phyloP scores from a whole-genome alignment of 2,113 vertebrate genomes.

The Indicator maculatus region DNA sequence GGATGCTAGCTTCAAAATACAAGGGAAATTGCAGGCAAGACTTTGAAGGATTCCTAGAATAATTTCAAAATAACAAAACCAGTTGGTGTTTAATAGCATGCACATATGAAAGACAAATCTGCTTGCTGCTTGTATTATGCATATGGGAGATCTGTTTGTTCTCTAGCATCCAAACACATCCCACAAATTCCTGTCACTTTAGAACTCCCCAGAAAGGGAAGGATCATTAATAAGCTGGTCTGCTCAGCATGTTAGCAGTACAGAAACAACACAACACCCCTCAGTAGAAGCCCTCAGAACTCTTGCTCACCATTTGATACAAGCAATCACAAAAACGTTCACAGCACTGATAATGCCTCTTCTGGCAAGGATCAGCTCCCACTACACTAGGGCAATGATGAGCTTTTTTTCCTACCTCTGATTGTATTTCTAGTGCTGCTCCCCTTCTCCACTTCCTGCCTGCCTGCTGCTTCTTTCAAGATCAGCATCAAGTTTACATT shows the following conservation, averaged over 20 bases:
- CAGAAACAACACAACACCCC: background rate
- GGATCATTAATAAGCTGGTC: conserved; percentile 26
- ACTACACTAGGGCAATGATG: background rate
- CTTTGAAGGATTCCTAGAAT: background rate
- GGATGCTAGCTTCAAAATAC: background rate
- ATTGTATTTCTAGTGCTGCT: background rate
- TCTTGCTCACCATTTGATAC: background rate
- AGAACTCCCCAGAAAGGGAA: background rate
- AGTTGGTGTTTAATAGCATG: background rate
- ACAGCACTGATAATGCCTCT: fast-evolving
- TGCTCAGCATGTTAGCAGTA: background rate
- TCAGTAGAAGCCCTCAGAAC: background rate
- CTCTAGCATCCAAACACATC: background rate
- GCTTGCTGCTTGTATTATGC: background rate
- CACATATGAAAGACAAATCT: background rate
- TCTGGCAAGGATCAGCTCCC: background rate
- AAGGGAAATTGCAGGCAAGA: background rate
- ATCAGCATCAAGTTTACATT: background rate
- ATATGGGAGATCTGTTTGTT: background rate
- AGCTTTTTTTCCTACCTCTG: background rate
- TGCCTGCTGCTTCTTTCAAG: background rate
- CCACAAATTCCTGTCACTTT: conserved; percentile 3
- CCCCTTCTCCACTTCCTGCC: fast-evolving
- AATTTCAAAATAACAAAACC: conserved; percentile 5
- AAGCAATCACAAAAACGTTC: background rate